Conservation (phyloP, 37 sponge, comb jelly and placozoan genomes). For the Ianthella basta region DNA sequence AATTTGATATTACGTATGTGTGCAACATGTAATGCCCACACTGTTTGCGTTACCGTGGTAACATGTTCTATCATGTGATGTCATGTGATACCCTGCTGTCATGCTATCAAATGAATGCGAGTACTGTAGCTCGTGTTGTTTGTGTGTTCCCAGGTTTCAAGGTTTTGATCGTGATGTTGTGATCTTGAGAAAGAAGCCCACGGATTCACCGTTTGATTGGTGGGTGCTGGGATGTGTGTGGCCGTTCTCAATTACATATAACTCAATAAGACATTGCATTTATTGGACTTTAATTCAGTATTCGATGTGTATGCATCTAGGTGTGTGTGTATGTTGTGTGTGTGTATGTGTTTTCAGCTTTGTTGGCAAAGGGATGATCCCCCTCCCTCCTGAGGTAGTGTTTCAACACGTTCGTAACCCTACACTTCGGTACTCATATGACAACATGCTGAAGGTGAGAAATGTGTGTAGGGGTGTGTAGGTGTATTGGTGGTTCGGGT, state of each 20-base stretch:
- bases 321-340: not conserved
- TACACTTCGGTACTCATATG: constrained; percentile 66
- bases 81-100: no score
- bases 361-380: constrained; percentile 75
- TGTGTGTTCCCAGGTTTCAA: constrained; percentile 27
- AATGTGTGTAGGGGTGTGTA: not conserved
- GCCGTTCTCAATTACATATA: no score
- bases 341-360: constrained; percentile 42
- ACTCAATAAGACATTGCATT: no score
- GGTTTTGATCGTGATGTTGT: constrained; percentile 67
- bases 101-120: no score
- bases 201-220: constrained; percentile 54
- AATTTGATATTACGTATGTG: not conserved
- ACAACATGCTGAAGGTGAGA: constrained; percentile 83
- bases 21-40: not conserved
- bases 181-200: constrained; percentile 58
- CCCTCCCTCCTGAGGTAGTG: constrained; percentile 59
- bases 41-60: not conserved
- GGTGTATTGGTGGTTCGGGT: no score
- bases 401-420: constrained; percentile 71
- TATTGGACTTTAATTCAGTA: no score
- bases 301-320: not conserved
- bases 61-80: no score
- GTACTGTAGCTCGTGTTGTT: not conserved
- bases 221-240: not conserved